A percentile compares a stretch with the other conserved stretches of the same genome.
These are phyloP conservation scores for Piscicola geometra DNA, from an alignment of 2,888 invertebrate genomes.

Conservation along the genomic window DNA sequence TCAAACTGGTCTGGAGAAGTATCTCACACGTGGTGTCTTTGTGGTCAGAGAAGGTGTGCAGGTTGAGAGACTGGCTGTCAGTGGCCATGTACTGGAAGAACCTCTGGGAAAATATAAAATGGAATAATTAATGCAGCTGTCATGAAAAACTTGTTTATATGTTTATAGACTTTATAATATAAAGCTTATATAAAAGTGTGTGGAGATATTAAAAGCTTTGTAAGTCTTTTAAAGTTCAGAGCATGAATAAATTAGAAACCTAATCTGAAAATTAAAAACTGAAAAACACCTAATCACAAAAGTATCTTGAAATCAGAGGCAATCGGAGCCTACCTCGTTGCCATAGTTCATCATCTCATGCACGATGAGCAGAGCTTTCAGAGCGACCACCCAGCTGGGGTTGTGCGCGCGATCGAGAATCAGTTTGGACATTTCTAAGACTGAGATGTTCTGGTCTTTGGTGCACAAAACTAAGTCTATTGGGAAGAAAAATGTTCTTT, in stretches of 20 bases:
- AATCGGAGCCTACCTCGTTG: slow-evolving; percentile 77
- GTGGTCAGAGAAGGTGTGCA: slow-evolving; percentile 94
- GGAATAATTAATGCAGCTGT: too few species aligned
- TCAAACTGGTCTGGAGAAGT: not conserved
- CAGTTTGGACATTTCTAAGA: slow-evolving; percentile 95
- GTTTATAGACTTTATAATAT: too few species aligned
- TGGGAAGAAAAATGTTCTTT: slow-evolving; percentile 58
- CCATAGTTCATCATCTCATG: slow-evolving; percentile 99
- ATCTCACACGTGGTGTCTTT: slow-evolving; percentile 88
- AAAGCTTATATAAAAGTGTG: too few species aligned
- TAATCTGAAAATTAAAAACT: not conserved
- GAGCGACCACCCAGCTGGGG: slow-evolving; percentile 96
- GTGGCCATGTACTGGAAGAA: slow-evolving; percentile 99
- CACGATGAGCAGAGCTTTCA: slow-evolving; percentile 93
- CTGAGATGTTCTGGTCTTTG: slow-evolving; percentile 98
- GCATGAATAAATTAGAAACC: not conserved
- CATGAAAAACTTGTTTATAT: too few species aligned
- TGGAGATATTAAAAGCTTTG: too few species aligned
- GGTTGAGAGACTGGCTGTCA: slow-evolving; percentile 97
- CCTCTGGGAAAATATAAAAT: slow-evolving; percentile 64
- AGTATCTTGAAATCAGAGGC: too few species aligned
- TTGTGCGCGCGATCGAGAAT: slow-evolving; percentile 96
- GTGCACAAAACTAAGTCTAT: slow-evolving; percentile 98
- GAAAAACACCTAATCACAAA: too few species aligned
- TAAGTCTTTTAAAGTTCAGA: too few species aligned